Conservation (phyloP, 2,797 vertebrate genomes). For the Helarctos malayanus region DNA sequence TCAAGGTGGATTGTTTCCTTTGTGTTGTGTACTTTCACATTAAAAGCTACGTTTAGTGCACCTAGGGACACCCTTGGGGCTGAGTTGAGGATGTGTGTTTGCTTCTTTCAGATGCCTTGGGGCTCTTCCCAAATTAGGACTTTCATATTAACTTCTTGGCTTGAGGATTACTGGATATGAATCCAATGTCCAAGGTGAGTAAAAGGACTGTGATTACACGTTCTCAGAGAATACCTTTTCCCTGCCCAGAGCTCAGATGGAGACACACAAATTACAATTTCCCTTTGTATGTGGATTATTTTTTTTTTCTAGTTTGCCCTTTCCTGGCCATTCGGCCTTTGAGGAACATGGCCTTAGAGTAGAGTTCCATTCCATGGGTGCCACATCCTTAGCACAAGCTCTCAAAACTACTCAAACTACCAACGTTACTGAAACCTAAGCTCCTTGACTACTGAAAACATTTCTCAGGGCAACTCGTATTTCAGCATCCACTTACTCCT, state of each 20-base stretch:
- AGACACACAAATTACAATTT: not conserved
- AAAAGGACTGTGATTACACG: not conserved
- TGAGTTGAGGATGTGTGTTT: not conserved
- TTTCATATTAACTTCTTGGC: not conserved
- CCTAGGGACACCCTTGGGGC: not conserved
- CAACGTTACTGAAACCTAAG: not conserved
- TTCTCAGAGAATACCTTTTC: not conserved
- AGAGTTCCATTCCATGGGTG: not conserved
- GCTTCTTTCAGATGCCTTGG: not conserved
- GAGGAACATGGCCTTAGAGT: not conserved
- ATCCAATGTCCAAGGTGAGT: not conserved
- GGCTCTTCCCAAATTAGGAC: not conserved
- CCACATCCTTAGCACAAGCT: not conserved
- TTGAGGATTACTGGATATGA: not conserved
- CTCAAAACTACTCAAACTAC: not conserved
- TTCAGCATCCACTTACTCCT: not conserved
- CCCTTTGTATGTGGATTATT: not conserved
- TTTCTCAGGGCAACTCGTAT: not conserved
- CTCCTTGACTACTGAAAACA: not conserved
- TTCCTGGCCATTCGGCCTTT: not conserved
- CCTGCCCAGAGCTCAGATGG: not conserved
- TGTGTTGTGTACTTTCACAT: not conserved
- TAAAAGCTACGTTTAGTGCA: not conserved
- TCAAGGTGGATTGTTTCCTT: not conserved
- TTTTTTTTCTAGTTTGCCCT: not conserved